phyloP scores from a whole-genome alignment of 2,888 invertebrate species.

The Saturnia japonica region DNA sequence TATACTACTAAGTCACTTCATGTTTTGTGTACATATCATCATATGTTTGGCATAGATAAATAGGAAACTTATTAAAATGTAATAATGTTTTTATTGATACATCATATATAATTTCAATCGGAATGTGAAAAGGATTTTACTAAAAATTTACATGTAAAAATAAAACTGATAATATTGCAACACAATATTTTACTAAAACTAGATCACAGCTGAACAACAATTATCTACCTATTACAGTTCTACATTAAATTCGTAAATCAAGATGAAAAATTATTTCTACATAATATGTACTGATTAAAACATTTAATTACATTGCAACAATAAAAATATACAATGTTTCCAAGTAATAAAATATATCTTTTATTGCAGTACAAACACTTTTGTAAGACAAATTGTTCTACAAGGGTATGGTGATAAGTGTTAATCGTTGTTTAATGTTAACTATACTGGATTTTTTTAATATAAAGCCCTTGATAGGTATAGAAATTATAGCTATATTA shows the following conservation, averaged over 20 bases:
- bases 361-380: not conserved
- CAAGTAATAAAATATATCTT: not conserved
- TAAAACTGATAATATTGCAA: not conserved
- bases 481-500: not conserved
- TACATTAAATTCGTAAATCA: not conserved
- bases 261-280: not conserved
- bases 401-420: not conserved
- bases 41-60: too few relatives aligned
- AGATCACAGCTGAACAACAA: conserved; percentile 1
- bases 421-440: not conserved
- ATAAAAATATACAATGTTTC: not conserved
- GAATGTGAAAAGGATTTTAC: not conserved
- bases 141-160: not conserved
- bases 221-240: not conserved
- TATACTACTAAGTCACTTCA: too few relatives aligned
- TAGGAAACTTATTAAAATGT: not conserved
- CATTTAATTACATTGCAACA: not conserved
- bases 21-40: too few relatives aligned
- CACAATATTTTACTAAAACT: conserved; percentile 5
- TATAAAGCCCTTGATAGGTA: not conserved
- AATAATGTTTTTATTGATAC: not conserved
- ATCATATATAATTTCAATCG: not conserved
- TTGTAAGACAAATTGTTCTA: not conserved
- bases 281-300: not conserved
- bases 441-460: not conserved